These are phyloP conservation scores for Sinocyclocheilus maitianheensis DNA, from an alignment of 2,113 vertebrate genomes.

Conservation along the genomic window DNA sequence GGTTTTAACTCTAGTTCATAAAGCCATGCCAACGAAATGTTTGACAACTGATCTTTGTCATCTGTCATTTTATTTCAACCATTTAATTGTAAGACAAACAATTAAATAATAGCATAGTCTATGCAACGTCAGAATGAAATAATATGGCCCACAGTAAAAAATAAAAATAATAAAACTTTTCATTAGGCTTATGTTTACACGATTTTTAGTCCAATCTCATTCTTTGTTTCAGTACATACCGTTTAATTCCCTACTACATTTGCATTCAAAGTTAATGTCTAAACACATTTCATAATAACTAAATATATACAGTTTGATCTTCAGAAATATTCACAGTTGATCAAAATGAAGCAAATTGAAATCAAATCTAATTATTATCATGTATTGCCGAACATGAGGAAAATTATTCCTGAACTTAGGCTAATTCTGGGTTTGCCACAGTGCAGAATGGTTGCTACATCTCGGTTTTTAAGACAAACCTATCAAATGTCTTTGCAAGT, in stretches of 20 bases:
- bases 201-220: constrained; percentile 13
- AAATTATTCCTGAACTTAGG: neutral
- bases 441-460: constrained; percentile 12
- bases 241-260: constrained; percentile 64
- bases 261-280: constrained; percentile 70
- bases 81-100: constrained; percentile 39
- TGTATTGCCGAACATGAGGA: neutral
- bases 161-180: constrained; percentile 41
- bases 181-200: constrained; percentile 29
- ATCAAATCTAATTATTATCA: constrained; percentile 54
- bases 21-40: neutral
- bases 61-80: constrained; percentile 44
- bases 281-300: constrained; percentile 62
- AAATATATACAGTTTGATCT: constrained; percentile 66
- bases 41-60: neutral
- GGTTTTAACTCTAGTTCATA: neutral
- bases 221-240: constrained; percentile 64
- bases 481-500: constrained; percentile 14
- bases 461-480: neutral
- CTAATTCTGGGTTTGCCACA: constrained; percentile 8
- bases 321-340: constrained; percentile 69
- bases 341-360: constrained; percentile 68
- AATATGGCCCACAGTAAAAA: constrained; percentile 39
- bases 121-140: constrained; percentile 47
- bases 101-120: constrained; percentile 34